Evolutionary conservation across 2,888 invertebrate species (phyloP).

Genomic region (Drosophila falleni): DNA sequence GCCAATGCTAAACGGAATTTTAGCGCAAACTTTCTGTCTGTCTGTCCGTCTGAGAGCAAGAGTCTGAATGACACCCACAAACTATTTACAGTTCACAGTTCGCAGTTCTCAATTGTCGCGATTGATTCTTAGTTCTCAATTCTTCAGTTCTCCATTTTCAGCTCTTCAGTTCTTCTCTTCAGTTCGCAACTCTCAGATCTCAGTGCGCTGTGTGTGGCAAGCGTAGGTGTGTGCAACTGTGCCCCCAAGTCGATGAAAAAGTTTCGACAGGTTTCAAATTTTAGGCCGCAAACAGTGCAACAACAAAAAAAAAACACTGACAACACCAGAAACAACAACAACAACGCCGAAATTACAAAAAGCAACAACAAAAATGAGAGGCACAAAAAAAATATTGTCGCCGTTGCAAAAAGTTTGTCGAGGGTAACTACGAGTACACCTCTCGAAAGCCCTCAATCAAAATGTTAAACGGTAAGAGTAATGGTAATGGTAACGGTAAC

Average conservation of each 20-base stretch:
- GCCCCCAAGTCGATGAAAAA: slow-evolving; percentile 64
- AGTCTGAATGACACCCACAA: slow-evolving; percentile 24
- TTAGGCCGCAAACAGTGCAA: slow-evolving; percentile 68
- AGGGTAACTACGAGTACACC: slow-evolving; percentile 14
- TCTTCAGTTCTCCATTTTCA: slow-evolving; percentile 6
- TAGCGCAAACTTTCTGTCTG: slow-evolving; percentile 30
- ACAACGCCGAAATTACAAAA: slow-evolving; percentile 6
- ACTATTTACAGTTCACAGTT: slow-evolving; percentile 28
- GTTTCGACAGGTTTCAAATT: slow-evolving; percentile 73
- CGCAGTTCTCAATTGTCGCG: slow-evolving; percentile 3
- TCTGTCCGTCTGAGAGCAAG: slow-evolving; percentile 11
- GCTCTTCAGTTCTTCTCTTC: slow-evolving; percentile 4
- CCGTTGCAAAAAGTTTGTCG: slow-evolving; percentile 21
- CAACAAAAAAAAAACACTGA: slow-evolving; percentile 35
- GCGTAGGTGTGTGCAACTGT: slow-evolving; percentile 45
- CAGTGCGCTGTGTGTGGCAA: slow-evolving; percentile 43
- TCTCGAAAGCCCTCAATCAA: slow-evolving; percentile 17
- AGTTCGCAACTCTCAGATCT: not conserved
- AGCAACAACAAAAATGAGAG: not conserved
- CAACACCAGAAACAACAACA: slow-evolving; percentile 29
- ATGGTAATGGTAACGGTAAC: slow-evolving; percentile 25
- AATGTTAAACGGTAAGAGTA: slow-evolving; percentile 21
- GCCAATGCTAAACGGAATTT: slow-evolving; percentile 18
- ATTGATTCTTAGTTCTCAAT: slow-evolving; percentile 3
- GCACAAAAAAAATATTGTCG: slow-evolving; percentile 15